These are phyloP conservation scores for Dipodomys merriami DNA, from an alignment of 2,113 vertebrate genomes.

Conservation along the genomic window DNA sequence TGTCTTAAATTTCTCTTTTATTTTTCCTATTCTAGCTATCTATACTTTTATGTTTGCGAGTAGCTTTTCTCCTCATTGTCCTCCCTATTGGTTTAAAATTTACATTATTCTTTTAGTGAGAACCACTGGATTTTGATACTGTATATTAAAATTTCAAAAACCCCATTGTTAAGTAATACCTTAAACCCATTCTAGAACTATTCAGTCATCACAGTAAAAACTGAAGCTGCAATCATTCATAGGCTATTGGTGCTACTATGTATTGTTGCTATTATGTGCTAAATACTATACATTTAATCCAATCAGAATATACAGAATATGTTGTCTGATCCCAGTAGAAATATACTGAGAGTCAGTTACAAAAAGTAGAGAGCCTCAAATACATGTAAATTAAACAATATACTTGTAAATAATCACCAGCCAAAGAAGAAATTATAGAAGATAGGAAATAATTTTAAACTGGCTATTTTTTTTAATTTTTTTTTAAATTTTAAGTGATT, in stretches of 20 bases:
- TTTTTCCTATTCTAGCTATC: no score
- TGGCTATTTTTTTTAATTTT: no score
- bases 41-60: not conserved
- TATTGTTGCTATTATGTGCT: not conserved
- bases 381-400: constrained; percentile 42
- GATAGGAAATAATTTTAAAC: constrained; percentile 29
- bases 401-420: not conserved
- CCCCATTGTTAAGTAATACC: not conserved
- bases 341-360: constrained; percentile 2
- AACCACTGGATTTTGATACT: not conserved
- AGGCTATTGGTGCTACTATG: not conserved
- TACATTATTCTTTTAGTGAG: not conserved
- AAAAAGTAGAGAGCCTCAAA: not conserved
- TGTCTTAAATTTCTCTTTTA: not conserved
- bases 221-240: not conserved
- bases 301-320: not conserved
- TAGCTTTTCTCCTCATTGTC: not conserved
- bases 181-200: constrained; percentile 29
- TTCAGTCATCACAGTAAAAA: not conserved
- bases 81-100: constrained; percentile 11
- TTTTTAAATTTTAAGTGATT: constrained; percentile 88
- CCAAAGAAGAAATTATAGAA: constrained; percentile 39
- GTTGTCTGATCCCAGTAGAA: not conserved
- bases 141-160: not conserved
- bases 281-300: not conserved